Evolutionary conservation across 2,888 invertebrate genomes (phyloP).

Genomic region (Ornithoptera priamus): DNA sequence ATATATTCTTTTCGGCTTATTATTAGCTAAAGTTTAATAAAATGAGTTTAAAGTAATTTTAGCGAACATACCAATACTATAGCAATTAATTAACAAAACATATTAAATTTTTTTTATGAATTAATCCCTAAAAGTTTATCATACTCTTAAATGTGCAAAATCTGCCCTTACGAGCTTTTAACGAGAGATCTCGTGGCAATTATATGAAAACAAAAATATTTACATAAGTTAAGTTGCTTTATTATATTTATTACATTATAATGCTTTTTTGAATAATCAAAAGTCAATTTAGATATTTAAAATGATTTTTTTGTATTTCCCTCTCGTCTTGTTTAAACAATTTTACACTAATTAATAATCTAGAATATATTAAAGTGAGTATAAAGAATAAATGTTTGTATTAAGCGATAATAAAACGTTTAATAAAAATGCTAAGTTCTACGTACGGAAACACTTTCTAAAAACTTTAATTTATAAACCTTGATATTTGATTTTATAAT

Average conservation of each 20-base stretch:
- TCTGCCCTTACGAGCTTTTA: too few relatives aligned
- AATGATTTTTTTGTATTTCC: neutral
- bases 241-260: neutral
- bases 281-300: neutral
- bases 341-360: neutral
- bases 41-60: too few relatives aligned
- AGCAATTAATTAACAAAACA: too few relatives aligned
- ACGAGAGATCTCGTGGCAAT: too few relatives aligned
- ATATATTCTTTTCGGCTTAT: too few relatives aligned
- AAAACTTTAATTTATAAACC: neutral
- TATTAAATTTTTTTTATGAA: too few relatives aligned
- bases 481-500: slow-evolving; percentile 6
- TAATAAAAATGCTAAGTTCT: neutral
- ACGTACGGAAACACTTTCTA: neutral
- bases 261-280: neutral
- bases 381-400: neutral
- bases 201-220: neutral
- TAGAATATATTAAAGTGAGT: neutral
- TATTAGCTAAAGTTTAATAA: too few relatives aligned
- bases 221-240: neutral
- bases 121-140: too few relatives aligned
- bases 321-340: neutral
- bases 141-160: too few relatives aligned
- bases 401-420: neutral
- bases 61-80: too few relatives aligned